Evolutionary conservation across 2,888 invertebrate species (phyloP), one percentile per base, ranked within the genome.

Genomic region (Euproctis similis): DNA sequence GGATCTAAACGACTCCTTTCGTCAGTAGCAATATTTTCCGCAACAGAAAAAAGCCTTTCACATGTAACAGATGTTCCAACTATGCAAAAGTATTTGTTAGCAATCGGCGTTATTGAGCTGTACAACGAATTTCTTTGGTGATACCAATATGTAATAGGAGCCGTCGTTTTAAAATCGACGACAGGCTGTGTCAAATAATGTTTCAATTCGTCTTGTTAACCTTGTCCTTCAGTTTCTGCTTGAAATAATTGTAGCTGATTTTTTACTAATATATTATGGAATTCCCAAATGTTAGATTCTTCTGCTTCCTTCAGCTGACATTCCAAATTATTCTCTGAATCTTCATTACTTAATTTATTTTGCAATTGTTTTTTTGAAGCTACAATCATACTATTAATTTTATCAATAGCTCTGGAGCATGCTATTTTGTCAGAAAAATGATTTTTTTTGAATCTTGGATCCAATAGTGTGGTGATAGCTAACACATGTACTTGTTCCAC

Each of bases 191-290:
- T 30, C 42, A 42, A 44, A 39, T 46, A 43, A 34, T 43, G 41
- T 42, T 49, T 46, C 10, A 44, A 49, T 44, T 53, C 45, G 21
- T 51, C 41, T 31, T 45, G 32, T 40, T 46, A 50, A 30, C 44
- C 48, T 40, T 44, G 40, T 36, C 41, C 36, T 52, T 47, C 28
- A 30, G 9, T 34, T 44, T 36, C 42, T 39, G 34, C 19, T 40
- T 30, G 26, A 29, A 26, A 23, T 39, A 26, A 41, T 31, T 41
- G 37, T 19, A 45, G 41, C 30, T 34, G 41, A 30, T 42, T 39
- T 42, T 41, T 45, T 30, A 44, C 42, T 12, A 42, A 30, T 17
- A 23, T 25, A 13, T 42, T 39, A 30, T 45, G 42, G 21, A 38
- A 37, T 18, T 39, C 35, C 36, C 41, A 44, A 38, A 43, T 43